These are phyloP conservation scores for Cynopterus brachyotis DNA, from an alignment of 2,113 vertebrate species.

Conservation along the genomic window DNA sequence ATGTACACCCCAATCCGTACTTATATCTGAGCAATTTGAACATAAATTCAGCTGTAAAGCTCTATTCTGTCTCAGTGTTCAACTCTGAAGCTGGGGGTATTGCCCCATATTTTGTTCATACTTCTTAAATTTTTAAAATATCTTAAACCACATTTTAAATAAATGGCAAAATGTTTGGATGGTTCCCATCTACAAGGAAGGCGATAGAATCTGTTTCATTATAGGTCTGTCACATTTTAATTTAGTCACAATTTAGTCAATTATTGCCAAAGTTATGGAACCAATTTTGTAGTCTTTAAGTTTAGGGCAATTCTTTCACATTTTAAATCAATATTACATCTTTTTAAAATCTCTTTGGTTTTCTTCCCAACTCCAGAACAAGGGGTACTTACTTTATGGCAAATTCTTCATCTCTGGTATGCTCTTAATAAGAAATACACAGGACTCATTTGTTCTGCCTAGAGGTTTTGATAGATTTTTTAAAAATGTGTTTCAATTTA, in stretches of 20 bases:
- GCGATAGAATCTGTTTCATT: slow-evolving; percentile 73
- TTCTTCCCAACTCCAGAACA: slow-evolving; percentile 70
- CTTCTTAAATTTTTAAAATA: slow-evolving; percentile 71
- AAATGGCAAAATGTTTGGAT: slow-evolving; percentile 73
- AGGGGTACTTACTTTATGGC: slow-evolving; percentile 57
- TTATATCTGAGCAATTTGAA: not conserved
- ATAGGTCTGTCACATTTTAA: slow-evolving; percentile 65
- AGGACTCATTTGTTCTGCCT: slow-evolving; percentile 53
- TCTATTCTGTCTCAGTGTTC: slow-evolving; percentile 67
- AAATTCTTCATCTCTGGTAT: slow-evolving; percentile 68
- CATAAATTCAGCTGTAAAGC: not conserved
- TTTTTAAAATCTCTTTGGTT: slow-evolving; percentile 73
- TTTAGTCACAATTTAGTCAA: slow-evolving; percentile 26
- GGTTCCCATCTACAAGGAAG: slow-evolving; percentile 66
- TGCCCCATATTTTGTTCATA: slow-evolving; percentile 68
- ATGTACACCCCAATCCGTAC: not conserved
- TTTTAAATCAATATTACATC: slow-evolving; percentile 78
- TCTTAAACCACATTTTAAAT: slow-evolving; percentile 72
- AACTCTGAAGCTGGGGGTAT: slow-evolving; percentile 68
- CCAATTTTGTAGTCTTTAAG: slow-evolving; percentile 69
- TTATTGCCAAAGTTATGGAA: slow-evolving; percentile 72
- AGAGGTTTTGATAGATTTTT: slow-evolving; percentile 44
- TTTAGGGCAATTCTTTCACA: slow-evolving; percentile 69
- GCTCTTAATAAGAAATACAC: slow-evolving; percentile 69
- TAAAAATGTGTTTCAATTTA: slow-evolving; percentile 41